Base-by-base conservation (phyloP, 2,797 vertebrate species). In the Oceanodroma leucorhoa region DNA sequence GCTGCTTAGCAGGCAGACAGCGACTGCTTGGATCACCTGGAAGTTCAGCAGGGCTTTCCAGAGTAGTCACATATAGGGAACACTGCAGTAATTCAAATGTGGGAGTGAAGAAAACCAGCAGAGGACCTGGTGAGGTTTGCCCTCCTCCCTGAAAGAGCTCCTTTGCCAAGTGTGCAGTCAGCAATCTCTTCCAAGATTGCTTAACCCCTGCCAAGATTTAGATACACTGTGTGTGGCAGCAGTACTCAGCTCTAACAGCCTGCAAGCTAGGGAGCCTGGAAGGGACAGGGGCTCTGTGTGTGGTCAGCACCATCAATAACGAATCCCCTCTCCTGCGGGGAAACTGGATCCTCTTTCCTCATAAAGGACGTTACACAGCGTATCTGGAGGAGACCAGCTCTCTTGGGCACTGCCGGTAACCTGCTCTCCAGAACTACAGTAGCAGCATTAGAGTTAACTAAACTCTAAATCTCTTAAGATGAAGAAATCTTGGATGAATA, bases 401-500 rank as follows among this genome's bases (percentile, higher is more conserved):
- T 43, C 86, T 6, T 43, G 48, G 54, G 73, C 48, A 15, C 48
- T 34, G 45, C 43, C 22, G 38, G 53, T 40, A 87, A 80, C 14
- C 50, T 30, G 71, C 41, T 87, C 30, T 57, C 71, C 53, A 93
- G 61, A 62, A 83, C 51, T 60, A 93, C 73, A 75, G 90, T 87
- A 89, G 91, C 65, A 95, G 50, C 60, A 38, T 43, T 60, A 61
- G 36, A 83, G 53, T 72, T 88, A 79, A 79, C 76, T 36, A 22
- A 90, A 78, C 46, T 30, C 78, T 83, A 67, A 89, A 83, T 75
- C 45, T 73, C 60, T 83, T 94, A 80, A 81, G 60, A 87, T 29
- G 55, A 48, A 90, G 87, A 95, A 96, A 91, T 64, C 48, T 73
- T 67, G 88, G 76, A 81, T 0, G 0, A 82, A 89, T 84, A 89